Percentiles rank a stretch among this genome's conserved stretches.
These are phyloP conservation scores for Dendrolimus houi DNA, from an alignment of 2,888 invertebrate genomes.

Conservation along the genomic window DNA sequence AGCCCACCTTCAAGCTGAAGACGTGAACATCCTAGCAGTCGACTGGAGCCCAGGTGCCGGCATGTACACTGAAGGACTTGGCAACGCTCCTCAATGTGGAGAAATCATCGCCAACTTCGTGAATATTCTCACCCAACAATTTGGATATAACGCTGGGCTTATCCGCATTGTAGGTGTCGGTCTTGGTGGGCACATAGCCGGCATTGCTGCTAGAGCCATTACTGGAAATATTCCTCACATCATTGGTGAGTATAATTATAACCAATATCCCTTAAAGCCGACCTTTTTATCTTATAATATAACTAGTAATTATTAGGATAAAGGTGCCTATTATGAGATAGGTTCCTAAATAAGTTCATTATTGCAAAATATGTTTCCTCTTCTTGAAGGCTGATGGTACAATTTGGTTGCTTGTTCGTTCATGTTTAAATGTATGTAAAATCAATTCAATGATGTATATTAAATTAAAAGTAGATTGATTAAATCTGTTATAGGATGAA, in stretches of 20 bases:
- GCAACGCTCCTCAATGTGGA: constrained; percentile 47
- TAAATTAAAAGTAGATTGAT: too few species aligned
- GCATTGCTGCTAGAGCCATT: constrained; percentile 46
- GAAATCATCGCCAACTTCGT: constrained; percentile 47
- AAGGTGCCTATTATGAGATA: too few species aligned
- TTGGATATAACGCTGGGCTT: constrained; percentile 32
- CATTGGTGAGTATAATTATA: constrained; percentile 33
- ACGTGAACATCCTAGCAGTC: constrained; percentile 57
- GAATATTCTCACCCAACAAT: constrained; percentile 41
- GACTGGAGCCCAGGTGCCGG: constrained; percentile 52
- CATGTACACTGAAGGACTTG: constrained; percentile 45
- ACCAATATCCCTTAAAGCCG: too few species aligned
- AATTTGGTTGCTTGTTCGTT: too few species aligned
- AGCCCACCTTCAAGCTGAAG: constrained; percentile 41
- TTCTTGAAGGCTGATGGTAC: too few species aligned
- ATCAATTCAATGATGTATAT: too few species aligned
- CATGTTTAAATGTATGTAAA: too few species aligned
- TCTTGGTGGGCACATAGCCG: constrained; percentile 60
- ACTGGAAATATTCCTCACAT: constrained; percentile 40
- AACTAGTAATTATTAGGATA: too few species aligned
- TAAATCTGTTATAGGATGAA: too few species aligned
- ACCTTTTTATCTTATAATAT: too few species aligned
- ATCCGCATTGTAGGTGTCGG: constrained; percentile 57
- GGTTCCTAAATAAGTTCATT: too few species aligned
- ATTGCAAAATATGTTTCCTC: too few species aligned